Percentiles rank a stretch among this genome's conserved stretches.
These are phyloP conservation scores for Eristalis arbustorum DNA, from an alignment of 2,888 invertebrate genomes.

Conservation along the genomic window DNA sequence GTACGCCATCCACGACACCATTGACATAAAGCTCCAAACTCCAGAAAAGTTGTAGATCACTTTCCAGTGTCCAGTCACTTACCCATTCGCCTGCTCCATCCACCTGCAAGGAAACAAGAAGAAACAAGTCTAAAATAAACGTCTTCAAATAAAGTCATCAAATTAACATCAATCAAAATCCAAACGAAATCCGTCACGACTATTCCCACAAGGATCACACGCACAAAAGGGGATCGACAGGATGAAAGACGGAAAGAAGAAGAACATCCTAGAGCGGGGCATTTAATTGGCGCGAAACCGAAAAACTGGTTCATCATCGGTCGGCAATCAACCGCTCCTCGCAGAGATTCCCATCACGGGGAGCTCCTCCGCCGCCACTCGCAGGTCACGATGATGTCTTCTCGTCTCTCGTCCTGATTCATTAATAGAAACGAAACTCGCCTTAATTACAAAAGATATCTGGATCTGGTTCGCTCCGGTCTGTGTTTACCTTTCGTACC, in stretches of 20 bases:
- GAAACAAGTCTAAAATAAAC: slow-evolving; percentile 6
- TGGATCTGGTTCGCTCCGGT: slow-evolving; percentile 36
- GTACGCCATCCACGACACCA: too few species aligned
- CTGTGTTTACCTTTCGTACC: background rate
- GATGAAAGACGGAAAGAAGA: background rate
- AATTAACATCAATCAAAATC: slow-evolving; percentile 60
- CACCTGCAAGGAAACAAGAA: slow-evolving; percentile 43
- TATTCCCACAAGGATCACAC: slow-evolving; percentile 55
- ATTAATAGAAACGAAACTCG: slow-evolving; percentile 24
- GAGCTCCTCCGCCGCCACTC: slow-evolving; percentile 14
- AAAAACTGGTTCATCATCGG: slow-evolving; percentile 46
- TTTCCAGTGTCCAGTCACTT: slow-evolving; percentile 10
- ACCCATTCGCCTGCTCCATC: slow-evolving; percentile 30
- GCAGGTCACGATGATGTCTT: background rate
- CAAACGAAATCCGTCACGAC: slow-evolving; percentile 40
- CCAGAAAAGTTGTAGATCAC: background rate
- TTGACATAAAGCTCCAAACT: background rate
- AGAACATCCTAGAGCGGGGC: slow-evolving; percentile 26
- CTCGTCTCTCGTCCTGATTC: slow-evolving; percentile 33
- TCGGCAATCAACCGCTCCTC: slow-evolving; percentile 41
- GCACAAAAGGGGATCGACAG: background rate
- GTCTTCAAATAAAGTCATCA: slow-evolving; percentile 38
- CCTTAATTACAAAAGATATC: slow-evolving; percentile 61
- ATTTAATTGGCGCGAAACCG: background rate
- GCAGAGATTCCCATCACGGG: slow-evolving; percentile 42